These are phyloP conservation scores for Camelus bactrianus DNA, from an alignment of 2,113 vertebrate species.

Conservation along the genomic window DNA sequence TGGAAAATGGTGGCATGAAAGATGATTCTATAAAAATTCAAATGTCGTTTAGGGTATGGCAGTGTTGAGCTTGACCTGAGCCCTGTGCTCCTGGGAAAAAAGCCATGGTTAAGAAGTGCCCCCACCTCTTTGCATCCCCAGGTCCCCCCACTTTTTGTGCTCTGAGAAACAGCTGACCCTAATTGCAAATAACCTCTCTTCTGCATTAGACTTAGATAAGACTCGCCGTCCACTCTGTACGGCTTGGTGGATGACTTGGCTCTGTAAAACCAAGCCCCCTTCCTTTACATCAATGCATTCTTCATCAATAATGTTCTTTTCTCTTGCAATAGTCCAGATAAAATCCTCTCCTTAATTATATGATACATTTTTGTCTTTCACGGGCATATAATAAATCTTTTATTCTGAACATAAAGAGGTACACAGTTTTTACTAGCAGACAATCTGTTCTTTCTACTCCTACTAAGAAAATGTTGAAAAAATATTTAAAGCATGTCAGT, in stretches of 20 bases:
- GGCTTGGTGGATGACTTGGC: neutral
- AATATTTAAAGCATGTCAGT: conserved; percentile 34
- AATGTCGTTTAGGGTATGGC: neutral
- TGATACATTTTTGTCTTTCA: neutral
- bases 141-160: neutral
- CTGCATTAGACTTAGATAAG: neutral
- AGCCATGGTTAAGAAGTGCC: neutral
- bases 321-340: neutral
- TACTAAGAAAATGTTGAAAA: conserved; percentile 45
- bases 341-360: neutral
- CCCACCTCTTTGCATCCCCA: too few species aligned
- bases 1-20: neutral
- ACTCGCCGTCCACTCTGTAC: neutral
- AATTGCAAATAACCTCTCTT: neutral
- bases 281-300: neutral
- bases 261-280: neutral
- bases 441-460: conserved; percentile 40
- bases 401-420: conserved; percentile 34
- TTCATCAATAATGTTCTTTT: neutral
- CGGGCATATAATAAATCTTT: neutral
- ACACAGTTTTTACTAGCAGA: conserved; percentile 3
- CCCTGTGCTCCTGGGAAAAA: neutral
- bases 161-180: neutral
- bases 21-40: neutral
- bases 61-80: neutral